These are phyloP conservation scores for Cheilosia vernalis DNA, from an alignment of 2,888 invertebrate genomes.

Conservation along the genomic window DNA sequence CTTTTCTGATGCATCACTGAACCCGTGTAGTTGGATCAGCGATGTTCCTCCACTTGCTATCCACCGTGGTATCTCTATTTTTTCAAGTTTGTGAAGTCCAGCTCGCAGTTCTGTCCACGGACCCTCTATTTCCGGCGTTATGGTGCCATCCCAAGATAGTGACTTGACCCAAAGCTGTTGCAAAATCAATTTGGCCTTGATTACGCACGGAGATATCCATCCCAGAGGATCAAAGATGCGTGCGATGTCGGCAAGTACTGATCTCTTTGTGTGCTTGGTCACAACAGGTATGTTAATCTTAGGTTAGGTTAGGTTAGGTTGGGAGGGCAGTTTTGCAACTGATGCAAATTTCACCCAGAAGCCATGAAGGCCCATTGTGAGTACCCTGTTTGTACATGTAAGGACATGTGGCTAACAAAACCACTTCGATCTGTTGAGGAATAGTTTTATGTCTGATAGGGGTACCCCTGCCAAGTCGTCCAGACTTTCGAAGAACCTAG, in stretches of 20 bases:
- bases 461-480: too few species aligned
- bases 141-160: neutral
- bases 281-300: neutral
- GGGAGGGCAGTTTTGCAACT: too few species aligned
- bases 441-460: too few species aligned
- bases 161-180: conserved; percentile 20
- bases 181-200: conserved; percentile 30
- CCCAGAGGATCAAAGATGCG: conserved; percentile 56
- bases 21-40: neutral
- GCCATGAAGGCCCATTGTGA: too few species aligned
- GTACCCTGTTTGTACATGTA: too few species aligned
- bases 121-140: neutral
- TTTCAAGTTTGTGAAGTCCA: neutral
- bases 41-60: neutral
- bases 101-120: neutral
- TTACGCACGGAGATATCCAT: conserved; percentile 40
- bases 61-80: conserved; percentile 14
- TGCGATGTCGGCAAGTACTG: too few species aligned
- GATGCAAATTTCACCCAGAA: too few species aligned
- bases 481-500: too few species aligned
- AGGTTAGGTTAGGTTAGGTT: too few species aligned
- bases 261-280: conserved; percentile 7
- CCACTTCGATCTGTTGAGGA: too few species aligned
- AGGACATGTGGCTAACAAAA: too few species aligned
- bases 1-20: conserved; percentile 1